These are phyloP conservation scores for Sebastes itinus DNA, from an alignment of 2,797 vertebrate species.

Conservation along the genomic window DNA sequence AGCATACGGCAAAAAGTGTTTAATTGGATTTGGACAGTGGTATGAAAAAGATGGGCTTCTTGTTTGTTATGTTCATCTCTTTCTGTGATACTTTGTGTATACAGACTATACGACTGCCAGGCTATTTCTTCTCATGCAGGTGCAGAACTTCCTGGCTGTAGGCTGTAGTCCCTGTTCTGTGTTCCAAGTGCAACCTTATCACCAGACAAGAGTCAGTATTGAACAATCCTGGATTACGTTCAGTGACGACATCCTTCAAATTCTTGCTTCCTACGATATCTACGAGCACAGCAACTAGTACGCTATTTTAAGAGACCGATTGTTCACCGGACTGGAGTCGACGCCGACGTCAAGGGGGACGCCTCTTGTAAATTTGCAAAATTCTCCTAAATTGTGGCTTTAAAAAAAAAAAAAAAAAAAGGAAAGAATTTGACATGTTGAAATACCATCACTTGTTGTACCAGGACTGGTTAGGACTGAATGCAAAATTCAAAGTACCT, in stretches of 20 bases:
- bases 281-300: neutral
- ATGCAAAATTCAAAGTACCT: conserved; percentile 1
- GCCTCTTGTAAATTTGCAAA: too few relatives aligned
- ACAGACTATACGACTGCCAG: neutral
- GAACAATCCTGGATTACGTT: neutral
- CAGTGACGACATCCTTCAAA: neutral
- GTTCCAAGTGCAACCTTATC: neutral
- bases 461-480: neutral
- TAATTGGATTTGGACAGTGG: neutral
- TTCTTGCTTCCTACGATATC: neutral
- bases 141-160: neutral
- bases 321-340: neutral
- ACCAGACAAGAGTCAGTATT: neutral
- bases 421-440: neutral
- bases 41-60: neutral
- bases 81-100: neutral
- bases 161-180: neutral
- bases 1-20: neutral
- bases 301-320: neutral
- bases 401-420: neutral
- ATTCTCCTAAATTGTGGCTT: neutral
- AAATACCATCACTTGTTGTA: neutral
- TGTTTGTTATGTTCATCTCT: neutral
- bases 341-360: too few relatives aligned
- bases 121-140: neutral